phyloP scores from a whole-genome alignment of 2,888 invertebrate species.

The Hirtodrosophila histrioides region DNA sequence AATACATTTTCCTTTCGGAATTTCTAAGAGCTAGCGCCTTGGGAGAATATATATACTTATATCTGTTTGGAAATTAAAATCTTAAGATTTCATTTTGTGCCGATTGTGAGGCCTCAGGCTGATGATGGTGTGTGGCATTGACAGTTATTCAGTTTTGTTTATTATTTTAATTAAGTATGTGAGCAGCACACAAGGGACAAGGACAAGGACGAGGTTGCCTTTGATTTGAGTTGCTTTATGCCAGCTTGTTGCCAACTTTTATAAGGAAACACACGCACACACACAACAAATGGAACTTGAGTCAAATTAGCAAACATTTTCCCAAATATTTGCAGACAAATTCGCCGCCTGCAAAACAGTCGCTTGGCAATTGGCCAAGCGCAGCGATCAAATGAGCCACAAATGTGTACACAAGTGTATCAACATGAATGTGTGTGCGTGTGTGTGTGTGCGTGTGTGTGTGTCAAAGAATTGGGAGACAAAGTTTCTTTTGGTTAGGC shows the following conservation, averaged over 20 bases:
- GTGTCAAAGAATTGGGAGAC: conserved; percentile 22
- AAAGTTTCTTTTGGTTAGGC: conserved; percentile 15
- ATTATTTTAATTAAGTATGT: conserved; percentile 41
- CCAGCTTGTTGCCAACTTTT: conserved; percentile 26
- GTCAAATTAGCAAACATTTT: conserved; percentile 77
- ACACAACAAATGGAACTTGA: conserved; percentile 42
- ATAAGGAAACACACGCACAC: not conserved
- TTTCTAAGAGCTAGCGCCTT: too few relatives aligned
- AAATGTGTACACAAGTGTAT: conserved; percentile 68
- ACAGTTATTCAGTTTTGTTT: not conserved
- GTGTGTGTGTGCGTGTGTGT: conserved; percentile 1
- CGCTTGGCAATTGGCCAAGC: conserved; percentile 68
- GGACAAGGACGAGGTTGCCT: conserved; percentile 1
- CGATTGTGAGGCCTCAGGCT: too few relatives aligned
- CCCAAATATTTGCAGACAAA: conserved; percentile 66
- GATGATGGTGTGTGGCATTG: not conserved
- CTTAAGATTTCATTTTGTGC: too few relatives aligned
- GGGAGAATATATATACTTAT: too few relatives aligned
- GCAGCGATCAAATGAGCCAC: conserved; percentile 75
- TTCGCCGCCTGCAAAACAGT: conserved; percentile 11
- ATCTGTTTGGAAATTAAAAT: too few relatives aligned
- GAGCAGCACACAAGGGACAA: not conserved
- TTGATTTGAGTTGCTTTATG: conserved; percentile 34
- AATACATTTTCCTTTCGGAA: too few relatives aligned
- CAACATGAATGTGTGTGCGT: conserved; percentile 25